Evolutionary conservation across 2,113 vertebrate species (phyloP).

Genomic region (Indri indri): DNA sequence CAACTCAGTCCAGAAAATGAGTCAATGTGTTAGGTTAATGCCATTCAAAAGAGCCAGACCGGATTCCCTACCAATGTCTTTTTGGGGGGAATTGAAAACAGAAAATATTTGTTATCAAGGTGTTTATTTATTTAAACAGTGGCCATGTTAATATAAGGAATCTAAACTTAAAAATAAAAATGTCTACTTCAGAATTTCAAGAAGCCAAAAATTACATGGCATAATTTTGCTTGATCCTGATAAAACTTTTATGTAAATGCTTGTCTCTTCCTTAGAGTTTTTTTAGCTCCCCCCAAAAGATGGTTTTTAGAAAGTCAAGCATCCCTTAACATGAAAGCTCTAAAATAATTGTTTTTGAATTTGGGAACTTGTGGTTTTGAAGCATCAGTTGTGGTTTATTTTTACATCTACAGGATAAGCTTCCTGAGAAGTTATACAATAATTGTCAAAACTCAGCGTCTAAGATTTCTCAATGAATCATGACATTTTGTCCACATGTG

Average conservation of each 20-base stretch:
- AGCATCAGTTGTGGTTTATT: not conserved
- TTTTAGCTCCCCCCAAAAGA: not conserved
- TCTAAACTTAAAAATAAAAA: not conserved
- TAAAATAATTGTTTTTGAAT: not conserved
- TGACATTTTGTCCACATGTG: not conserved
- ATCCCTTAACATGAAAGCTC: not conserved
- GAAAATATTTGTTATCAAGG: not conserved
- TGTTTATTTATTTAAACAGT: not conserved
- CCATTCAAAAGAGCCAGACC: not conserved
- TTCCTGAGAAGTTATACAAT: not conserved
- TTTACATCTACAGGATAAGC: not conserved
- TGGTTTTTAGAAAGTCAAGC: not conserved
- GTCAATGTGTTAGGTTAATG: not conserved
- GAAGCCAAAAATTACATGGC: not conserved
- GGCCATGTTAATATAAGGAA: not conserved
- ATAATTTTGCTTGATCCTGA: not conserved
- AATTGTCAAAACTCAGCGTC: not conserved
- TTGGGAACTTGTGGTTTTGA: not conserved
- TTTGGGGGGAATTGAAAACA: not conserved
- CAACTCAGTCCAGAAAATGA: not conserved
- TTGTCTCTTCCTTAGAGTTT: not conserved
- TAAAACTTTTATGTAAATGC: not conserved
- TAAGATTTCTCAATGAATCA: not conserved
- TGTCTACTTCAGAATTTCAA: not conserved
- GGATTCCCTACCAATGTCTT: not conserved